Base-by-base conservation (phyloP, 2,888 invertebrate species). In the Lampropteryx suffumata region DNA sequence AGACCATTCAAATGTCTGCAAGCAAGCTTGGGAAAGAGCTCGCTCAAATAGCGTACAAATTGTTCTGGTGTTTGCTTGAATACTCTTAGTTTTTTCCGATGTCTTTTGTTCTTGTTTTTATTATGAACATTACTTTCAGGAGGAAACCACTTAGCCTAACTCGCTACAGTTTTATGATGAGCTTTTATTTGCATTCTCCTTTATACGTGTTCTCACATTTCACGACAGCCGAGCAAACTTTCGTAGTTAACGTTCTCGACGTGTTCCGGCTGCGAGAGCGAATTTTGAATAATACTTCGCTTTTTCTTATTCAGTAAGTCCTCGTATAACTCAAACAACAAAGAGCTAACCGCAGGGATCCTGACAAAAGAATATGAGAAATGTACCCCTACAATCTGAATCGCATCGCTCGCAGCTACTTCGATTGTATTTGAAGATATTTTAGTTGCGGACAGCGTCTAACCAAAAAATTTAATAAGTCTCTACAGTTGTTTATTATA, bases 321-420 rank as follows among this genome's bases (percentile, higher is more conserved):
- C 72, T 70, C 69, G 65, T 78, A 80, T 84, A 82, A 82, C 76
- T 79, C 78, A 74, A 78, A 82, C 76, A 85, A 85, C 84, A 84
- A 84, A 85, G 79, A 79, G 73, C 76, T 76, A 79, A 67, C 79
- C 79, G 77, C 73, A 69, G 73, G 69, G 75, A 76, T 79, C 69
- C 71, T 71, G 73, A 88, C 87, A 88, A 88, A 88, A 81, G 85
- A 85, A 85, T 84, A 84, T 85, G 80, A 83, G 81, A 82, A 85
- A 84, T 86, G 70, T 77, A 73, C 73, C 66, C 72, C 73, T 73
- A 78, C 81, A 82, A 82, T 82, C 74, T 71, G 78, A 74, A 81
- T 78, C 79, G 80, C 73, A 79, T 82, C 76, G 76, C 75, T 17
- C 76, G 76, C 75, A 3, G 17, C 17, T 78, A 73, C 76, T 79